Conservation (phyloP, 2,797 vertebrate species). For the Apogon hyalosoma region DNA sequence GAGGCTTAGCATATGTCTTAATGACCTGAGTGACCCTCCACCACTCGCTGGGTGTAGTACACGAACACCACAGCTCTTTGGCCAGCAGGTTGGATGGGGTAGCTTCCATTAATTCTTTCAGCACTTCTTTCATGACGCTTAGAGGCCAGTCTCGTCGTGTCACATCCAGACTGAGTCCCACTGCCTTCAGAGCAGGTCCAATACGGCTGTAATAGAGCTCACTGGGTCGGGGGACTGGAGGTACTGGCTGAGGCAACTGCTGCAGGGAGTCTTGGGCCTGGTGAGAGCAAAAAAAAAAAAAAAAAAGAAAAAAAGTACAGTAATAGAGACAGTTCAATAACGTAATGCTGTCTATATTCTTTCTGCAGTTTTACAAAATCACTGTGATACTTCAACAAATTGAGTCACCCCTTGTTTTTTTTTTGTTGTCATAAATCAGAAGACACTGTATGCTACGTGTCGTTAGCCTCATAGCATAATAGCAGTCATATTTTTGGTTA, state of each 20-base stretch:
- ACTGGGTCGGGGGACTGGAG: constrained; percentile 95
- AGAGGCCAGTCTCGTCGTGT: constrained; percentile 97
- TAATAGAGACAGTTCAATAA: neutral
- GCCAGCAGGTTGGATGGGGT: constrained; percentile 96
- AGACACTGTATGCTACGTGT: too few relatives aligned
- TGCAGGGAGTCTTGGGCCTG: constrained; percentile 95
- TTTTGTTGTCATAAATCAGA: too few relatives aligned
- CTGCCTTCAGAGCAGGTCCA: constrained; percentile 92
- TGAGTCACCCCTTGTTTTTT: too few relatives aligned
- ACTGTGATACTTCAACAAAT: too few relatives aligned
- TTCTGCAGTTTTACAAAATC: too few relatives aligned
- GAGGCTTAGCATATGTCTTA: too few relatives aligned
- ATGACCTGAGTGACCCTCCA: constrained; percentile 96
- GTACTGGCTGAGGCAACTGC: constrained; percentile 91
- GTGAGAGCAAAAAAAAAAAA: neutral
- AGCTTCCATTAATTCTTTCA: constrained; percentile 96
- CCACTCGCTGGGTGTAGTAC: constrained; percentile 96
- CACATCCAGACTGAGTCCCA: constrained; percentile 94
- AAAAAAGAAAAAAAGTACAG: accelerated
- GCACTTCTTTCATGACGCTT: constrained; percentile 94
- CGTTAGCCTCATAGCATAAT: too few relatives aligned
- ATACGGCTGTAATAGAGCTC: constrained; percentile 99
- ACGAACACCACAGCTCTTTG: constrained; percentile 99
- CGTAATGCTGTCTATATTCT: neutral
- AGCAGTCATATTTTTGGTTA: too few relatives aligned